These are phyloP conservation scores for Eumeta japonica DNA, from an alignment of 1,140 invertebrate species.

Conservation along the genomic window DNA sequence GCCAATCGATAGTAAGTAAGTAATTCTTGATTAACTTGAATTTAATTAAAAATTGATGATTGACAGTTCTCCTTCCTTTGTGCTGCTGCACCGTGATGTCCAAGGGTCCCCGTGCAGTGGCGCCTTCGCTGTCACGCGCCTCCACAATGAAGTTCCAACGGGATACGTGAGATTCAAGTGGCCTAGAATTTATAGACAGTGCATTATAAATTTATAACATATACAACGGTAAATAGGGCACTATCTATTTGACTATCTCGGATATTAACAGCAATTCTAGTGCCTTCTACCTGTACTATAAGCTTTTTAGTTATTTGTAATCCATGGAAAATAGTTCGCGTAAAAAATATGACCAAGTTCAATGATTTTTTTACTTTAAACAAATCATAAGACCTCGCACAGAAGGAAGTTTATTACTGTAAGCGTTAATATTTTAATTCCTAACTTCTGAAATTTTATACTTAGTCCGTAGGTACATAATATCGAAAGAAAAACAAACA, in stretches of 20 bases:
- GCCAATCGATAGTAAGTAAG: conserved; percentile 67
- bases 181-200: conserved; percentile 55
- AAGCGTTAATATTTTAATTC: no score
- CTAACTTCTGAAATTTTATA: no score
- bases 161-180: conserved; percentile 82
- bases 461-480: no score
- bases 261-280: conserved; percentile 2
- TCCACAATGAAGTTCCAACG: conserved; percentile 77
- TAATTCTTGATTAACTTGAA: conserved; percentile 62
- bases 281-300: no score
- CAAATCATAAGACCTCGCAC: no score
- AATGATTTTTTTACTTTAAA: no score
- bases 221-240: background rate
- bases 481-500: no score
- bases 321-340: no score
- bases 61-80: conserved; percentile 71
- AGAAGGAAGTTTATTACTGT: no score
- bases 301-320: no score
- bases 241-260: conserved; percentile 3
- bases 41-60: conserved; percentile 79
- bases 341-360: no score
- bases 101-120: conserved; percentile 66
- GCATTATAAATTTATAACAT: conserved; percentile 7
- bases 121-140: conserved; percentile 75
- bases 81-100: conserved; percentile 82